These are phyloP conservation scores for Genyomyrus donnyi DNA, from an alignment of 2,113 vertebrate genomes.

Conservation along the genomic window DNA sequence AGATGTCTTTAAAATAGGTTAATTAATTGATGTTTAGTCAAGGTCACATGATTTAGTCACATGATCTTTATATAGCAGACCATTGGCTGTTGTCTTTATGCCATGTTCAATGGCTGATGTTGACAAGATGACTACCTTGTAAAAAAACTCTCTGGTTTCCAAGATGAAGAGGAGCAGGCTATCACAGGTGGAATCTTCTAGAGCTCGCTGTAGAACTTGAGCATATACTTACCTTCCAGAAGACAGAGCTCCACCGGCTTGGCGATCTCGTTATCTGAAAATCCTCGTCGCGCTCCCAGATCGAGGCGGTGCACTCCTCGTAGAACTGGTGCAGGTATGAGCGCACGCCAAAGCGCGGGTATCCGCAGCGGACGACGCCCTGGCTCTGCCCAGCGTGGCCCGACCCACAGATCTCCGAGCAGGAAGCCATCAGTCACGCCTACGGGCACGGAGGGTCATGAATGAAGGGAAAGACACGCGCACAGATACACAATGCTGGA, in stretches of 20 bases:
- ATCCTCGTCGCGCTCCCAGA: conserved; percentile 80
- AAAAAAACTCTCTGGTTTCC: not conserved
- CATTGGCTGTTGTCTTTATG: not conserved
- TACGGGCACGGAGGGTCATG: conserved; percentile 40
- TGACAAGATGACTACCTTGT: not conserved
- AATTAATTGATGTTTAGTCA: not conserved
- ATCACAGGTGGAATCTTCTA: not conserved
- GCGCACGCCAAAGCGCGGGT: conserved; percentile 80
- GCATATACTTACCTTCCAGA: conserved; percentile 79
- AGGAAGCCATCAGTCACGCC: conserved; percentile 76
- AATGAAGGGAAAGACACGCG: not conserved
- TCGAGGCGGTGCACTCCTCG: conserved; percentile 86
- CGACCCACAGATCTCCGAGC: conserved; percentile 67
- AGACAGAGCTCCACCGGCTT: conserved; percentile 73
- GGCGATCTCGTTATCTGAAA: conserved; percentile 79
- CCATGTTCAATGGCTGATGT: not conserved
- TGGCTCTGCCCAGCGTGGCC: conserved; percentile 49
- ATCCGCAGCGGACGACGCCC: conserved; percentile 51
- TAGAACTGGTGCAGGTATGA: conserved; percentile 97
- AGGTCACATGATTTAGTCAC: not conserved
- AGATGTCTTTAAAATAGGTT: not conserved
- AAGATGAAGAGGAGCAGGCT: not conserved
- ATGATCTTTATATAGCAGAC: not conserved
- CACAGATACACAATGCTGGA: not conserved
- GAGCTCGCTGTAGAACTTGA: not conserved